Percentiles rank a stretch among this genome's conserved stretches.
These are phyloP conservation scores for Ferdinandea cuprea DNA, from an alignment of 2,888 invertebrate species.

Conservation along the genomic window DNA sequence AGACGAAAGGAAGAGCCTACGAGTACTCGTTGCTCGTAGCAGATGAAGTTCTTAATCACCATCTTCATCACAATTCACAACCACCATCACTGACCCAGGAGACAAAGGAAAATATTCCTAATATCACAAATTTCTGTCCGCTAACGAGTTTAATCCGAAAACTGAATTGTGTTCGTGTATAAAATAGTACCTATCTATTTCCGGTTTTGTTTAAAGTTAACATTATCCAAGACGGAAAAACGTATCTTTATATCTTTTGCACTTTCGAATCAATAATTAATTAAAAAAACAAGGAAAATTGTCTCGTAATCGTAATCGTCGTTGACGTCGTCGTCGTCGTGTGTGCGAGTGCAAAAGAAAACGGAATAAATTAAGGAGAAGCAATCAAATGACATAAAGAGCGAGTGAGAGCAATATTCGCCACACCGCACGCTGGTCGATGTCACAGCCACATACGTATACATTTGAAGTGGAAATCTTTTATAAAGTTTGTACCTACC, in stretches of 20 bases:
- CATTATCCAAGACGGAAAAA: not conserved
- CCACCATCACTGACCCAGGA: not conserved
- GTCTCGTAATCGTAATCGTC: slow-evolving; percentile 65
- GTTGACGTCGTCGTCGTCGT: slow-evolving; percentile 58
- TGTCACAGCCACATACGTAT: slow-evolving; percentile 52
- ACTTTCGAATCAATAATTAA: slow-evolving; percentile 72
- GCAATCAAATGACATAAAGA: slow-evolving; percentile 48
- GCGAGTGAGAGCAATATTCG: slow-evolving; percentile 58
- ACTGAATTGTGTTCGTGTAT: no score
- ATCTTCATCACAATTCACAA: no score
- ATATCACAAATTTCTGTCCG: not conserved
- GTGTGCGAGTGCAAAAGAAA: slow-evolving; percentile 58
- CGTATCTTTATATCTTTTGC: slow-evolving; percentile 53
- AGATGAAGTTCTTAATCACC: slow-evolving; percentile 9
- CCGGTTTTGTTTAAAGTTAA: slow-evolving; percentile 16
- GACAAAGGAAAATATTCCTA: slow-evolving; percentile 14
- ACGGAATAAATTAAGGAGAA: slow-evolving; percentile 70
- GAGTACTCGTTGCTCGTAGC: no score
- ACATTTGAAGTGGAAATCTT: slow-evolving; percentile 38
- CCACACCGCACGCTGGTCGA: slow-evolving; percentile 37
- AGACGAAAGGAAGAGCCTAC: slow-evolving; percentile 46
- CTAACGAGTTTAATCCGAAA: not conserved
- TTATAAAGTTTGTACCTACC: slow-evolving; percentile 42
- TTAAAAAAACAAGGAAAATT: slow-evolving; percentile 60
- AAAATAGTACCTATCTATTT: no score